phyloP scores from a whole-genome alignment of 2,888 invertebrate species.

The Conistra vaccinii region DNA sequence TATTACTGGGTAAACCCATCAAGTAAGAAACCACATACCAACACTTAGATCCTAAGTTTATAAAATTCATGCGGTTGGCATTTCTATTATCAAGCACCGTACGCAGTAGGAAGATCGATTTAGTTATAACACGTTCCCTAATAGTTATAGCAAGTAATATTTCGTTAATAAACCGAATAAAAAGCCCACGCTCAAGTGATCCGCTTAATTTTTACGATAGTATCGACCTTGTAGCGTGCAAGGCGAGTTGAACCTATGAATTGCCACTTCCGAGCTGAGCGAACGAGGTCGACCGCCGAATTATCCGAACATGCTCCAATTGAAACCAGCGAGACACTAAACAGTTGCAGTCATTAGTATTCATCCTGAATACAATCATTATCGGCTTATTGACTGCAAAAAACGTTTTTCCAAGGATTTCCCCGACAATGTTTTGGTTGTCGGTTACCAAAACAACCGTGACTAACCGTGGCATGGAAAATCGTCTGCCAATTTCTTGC shows the following conservation, averaged over 20 bases:
- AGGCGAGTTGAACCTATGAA: conserved; percentile 77
- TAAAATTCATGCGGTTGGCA: conserved; percentile 44
- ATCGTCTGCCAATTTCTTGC: conserved; percentile 46
- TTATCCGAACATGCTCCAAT: conserved; percentile 69
- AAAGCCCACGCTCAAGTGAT: conserved; percentile 54
- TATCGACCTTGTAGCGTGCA: conserved; percentile 78
- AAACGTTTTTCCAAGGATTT: conserved; percentile 46
- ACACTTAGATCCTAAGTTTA: conserved; percentile 14
- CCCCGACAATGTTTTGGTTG: conserved; percentile 34
- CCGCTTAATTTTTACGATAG: conserved; percentile 66
- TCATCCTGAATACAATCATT: conserved; percentile 25
- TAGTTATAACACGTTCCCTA: conserved; percentile 20
- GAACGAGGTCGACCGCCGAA: conserved; percentile 74
- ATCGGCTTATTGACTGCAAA: conserved; percentile 28
- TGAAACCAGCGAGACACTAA: conserved; percentile 49
- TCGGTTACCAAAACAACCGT: conserved; percentile 50
- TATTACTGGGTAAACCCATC: conserved; percentile 18
- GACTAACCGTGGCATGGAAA: conserved; percentile 50
- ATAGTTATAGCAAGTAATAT: conserved; percentile 48
- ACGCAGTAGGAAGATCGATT: conserved; percentile 40
- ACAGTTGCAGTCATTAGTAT: conserved; percentile 44
- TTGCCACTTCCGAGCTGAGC: conserved; percentile 81
- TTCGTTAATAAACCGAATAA: conserved; percentile 51
- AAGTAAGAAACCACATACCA: conserved; percentile 37
- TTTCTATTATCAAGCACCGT: conserved; percentile 33